Base-by-base conservation (phyloP, 1,140 invertebrate species). In the Odontomachus brunneus region DNA sequence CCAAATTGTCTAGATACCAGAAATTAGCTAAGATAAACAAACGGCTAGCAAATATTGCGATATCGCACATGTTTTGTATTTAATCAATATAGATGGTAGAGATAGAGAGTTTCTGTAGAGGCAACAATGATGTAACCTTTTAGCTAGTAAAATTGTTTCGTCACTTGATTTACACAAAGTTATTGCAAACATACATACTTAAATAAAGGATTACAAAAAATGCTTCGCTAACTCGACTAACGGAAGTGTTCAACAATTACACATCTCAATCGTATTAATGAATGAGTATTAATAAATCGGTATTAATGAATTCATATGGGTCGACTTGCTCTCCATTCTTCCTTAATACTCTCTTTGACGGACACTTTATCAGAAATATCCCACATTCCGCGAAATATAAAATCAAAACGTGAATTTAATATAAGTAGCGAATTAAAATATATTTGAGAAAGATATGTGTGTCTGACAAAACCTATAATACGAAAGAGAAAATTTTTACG, bases 191-290 rank as follows among this genome's bases (percentile, higher is more conserved):
- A 15, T 24, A 19, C n/a, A n/a, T n/a, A n/a, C n/a, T n/a, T 22
- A 53, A 74, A 33, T 62, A 82, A 9, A 57, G 4, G 11, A n/a
- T 11, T 59, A 74, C 17, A 55, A 24, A 72, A 9, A 33, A 73
- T 57, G 11, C 17, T 33, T 72, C n/a, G 5, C 15, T 29, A 80
- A 80, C 12, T 57, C 51, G n/a, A 9, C 29, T 3, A 69, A 55
- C 51, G 14, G 38, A 19, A 78, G 12, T 29, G 19, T 44, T 78
- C 22, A n/a, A n/a, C 7, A 44, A 59, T 44, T 44, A 9, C 38
- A 29, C 7, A 1, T 22, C 44, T 48, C 24, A n/a, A 7, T 11
- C 12, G 11, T 24, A 24, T 15, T 1, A 7, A 3, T 19, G 17
- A 67, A 55, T 24, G n/a, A 65, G 14, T 75, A 33, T n/a, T n/a